Evolutionary conservation across 2,113 vertebrate genomes (phyloP).

Genomic region (Dinomys branickii): DNA sequence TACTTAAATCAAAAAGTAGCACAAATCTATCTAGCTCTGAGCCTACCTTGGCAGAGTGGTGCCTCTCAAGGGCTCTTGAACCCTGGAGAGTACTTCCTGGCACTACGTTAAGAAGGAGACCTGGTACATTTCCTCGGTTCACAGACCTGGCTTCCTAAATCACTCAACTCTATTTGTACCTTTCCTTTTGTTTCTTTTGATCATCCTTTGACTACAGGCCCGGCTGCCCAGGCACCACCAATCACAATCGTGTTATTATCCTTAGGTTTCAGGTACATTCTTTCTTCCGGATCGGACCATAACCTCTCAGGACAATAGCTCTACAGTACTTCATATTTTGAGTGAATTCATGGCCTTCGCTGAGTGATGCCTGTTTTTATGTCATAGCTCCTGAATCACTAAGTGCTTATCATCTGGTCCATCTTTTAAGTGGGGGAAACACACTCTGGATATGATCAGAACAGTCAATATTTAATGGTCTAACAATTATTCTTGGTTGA

Average conservation of each 20-base stretch:
- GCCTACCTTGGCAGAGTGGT: neutral
- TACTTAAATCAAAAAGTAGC: slow-evolving; percentile 8
- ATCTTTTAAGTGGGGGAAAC: neutral
- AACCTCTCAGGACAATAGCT: neutral
- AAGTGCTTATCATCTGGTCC: neutral
- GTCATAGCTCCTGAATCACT: neutral
- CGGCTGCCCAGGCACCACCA: neutral
- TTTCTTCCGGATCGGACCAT: neutral
- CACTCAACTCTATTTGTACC: neutral
- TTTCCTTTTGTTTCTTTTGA: neutral
- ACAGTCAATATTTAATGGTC: neutral
- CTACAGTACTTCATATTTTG: neutral
- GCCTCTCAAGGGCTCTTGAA: slow-evolving; percentile 6
- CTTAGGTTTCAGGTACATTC: neutral
- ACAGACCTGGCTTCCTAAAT: slow-evolving; percentile 14
- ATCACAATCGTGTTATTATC: slow-evolving; percentile 7
- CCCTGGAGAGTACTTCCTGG: slow-evolving; percentile 28
- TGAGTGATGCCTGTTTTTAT: slow-evolving; percentile 29
- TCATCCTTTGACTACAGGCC: neutral
- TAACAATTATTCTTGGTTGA: neutral
- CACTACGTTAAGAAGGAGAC: neutral
- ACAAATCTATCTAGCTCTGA: neutral
- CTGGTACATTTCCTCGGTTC: slow-evolving; percentile 7
- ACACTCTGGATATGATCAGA: neutral
- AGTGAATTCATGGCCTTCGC: slow-evolving; percentile 36